Evolutionary conservation across 2,797 vertebrate species (phyloP), one percentile per base, ranked within the genome.

Genomic region (Pelobates cultripes): DNA sequence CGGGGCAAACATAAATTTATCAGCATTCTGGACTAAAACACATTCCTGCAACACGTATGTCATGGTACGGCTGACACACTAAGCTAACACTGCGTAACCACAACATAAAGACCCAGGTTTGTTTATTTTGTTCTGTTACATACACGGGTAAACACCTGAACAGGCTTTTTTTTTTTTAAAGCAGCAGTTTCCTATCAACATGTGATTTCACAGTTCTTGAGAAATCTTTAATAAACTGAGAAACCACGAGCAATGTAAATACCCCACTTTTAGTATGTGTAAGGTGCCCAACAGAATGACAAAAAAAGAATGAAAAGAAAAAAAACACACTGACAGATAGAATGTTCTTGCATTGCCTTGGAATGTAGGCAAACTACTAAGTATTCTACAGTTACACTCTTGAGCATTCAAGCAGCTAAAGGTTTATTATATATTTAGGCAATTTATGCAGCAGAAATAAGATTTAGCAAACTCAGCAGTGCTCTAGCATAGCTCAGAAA

Each of bases 21-120:
- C 28, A 28, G 28, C 28, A 28, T 28, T 28, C 28, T 57, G 70
- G 8, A 43, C 44, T 43, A 72, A 53, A 63, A 70, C 47, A 70
- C 81, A 78, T 83, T 78, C 70, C 76, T 28, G 8, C 10, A 57
- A 15, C 63, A 78, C 75, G 74, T 82, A 82, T 73, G 75, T 82
- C 80, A 82, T 43, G 47, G 43, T 42, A 12, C n/a, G 55, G 61
- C 68, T 64, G 53, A 72, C 69, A 77, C 79, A 64, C 14, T 3
- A 64, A 43, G 66, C 66, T 72, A 13, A 53, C 63, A 63, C 75
- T 45, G 69, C 43, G 69, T 73, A 77, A 77, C 69, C 69, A 77
- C 80, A 77, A 77, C 61, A 77, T 67, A 82, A 71, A 73, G 45
- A 45, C 15, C 66, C 60, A 61, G 10, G 69, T 40, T 43, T 77